Base-by-base conservation (phyloP, 2,113 vertebrate genomes). In the Notiomystis cincta region DNA sequence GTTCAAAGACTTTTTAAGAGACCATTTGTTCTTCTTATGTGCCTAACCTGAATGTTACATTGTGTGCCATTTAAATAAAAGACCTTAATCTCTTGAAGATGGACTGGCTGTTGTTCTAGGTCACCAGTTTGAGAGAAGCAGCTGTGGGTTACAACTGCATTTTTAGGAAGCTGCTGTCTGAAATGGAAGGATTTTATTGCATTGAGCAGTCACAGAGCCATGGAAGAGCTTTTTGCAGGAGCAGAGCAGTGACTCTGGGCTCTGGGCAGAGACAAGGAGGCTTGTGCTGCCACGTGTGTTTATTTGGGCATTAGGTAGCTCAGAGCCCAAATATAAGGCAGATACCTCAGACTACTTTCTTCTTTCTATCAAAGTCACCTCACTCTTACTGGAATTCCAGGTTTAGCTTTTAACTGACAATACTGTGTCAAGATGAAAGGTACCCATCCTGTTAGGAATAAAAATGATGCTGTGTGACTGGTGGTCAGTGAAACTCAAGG, bases 1-100 rank as follows among this genome's bases (percentile, higher is more conserved):
- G 96, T 96, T 96, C 96, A 97, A 97, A 97, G 96, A 65, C 65
- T 93, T 96, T 96, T 94, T 93, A 95, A 93, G 86, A 96, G 96
- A 60, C 76, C 95, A 92, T 96, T 97, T 97, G 93, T 95, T 96
- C 67, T 96, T 95, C 88, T 96, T 64, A 92, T 87, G 96, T 89
- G 85, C 82, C 67, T 97, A 95, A 93, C 91, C 93, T 91, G 85
- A 93, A 73, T 10, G 42, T 70, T 96, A 58, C 3, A 3, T 84
- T 76, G 67, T 54, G 79, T 69, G 64, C 88, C 71, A 27, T 88
- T 89, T 90, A 81, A 86, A 88, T 89, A 75, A 79, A 85, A 82
- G 51, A 35, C 33, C 57, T 90, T 89, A 87, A 94, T 94, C 18
- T 95, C 90, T 93, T 89, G 88, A 96, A 95, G 93, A 90, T 93